These are phyloP conservation scores for Darevskia mixta DNA, from an alignment of 2,797 vertebrate genomes.

Conservation along the genomic window DNA sequence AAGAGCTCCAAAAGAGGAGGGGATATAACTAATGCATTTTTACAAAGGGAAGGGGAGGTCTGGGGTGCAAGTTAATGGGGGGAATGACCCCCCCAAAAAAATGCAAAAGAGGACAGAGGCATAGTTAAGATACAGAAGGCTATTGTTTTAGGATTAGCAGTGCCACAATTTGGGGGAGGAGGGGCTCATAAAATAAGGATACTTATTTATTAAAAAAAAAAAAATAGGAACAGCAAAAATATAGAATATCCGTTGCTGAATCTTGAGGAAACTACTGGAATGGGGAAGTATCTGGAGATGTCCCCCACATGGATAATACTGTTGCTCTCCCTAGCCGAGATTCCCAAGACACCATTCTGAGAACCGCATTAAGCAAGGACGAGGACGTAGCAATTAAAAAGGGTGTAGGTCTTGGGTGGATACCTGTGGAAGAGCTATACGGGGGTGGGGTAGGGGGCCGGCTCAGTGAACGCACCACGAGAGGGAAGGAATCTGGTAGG, in stretches of 20 bases:
- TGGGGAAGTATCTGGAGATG: neutral
- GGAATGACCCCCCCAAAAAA: neutral
- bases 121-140: neutral
- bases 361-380: neutral
- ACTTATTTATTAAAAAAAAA: too few relatives aligned
- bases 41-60: neutral
- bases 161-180: neutral
- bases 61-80: neutral
- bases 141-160: neutral
- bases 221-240: neutral
- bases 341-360: neutral
- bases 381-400: neutral
- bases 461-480: neutral
- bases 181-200: neutral
- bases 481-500: neutral
- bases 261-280: too few relatives aligned
- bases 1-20: too few relatives aligned
- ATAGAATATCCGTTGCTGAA: neutral
- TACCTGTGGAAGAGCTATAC: too few relatives aligned
- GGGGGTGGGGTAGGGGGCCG: neutral
- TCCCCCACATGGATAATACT: neutral
- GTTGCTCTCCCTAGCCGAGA: neutral
- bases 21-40: neutral
- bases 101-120: neutral
- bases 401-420: neutral